These are phyloP conservation scores for Tridacna crocea DNA, from an alignment of 2,888 invertebrate genomes.

Conservation along the genomic window DNA sequence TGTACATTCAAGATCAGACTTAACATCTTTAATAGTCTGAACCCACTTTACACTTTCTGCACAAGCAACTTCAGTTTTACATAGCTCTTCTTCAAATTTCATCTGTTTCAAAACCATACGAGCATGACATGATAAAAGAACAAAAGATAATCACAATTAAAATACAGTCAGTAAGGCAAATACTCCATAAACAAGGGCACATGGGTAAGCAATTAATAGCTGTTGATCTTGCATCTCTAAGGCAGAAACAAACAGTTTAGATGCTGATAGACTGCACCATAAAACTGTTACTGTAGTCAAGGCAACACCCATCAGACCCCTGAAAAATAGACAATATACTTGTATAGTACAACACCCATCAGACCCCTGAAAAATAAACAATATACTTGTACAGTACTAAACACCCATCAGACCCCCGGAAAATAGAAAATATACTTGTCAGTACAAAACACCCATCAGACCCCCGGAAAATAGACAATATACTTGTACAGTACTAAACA, in stretches of 20 bases:
- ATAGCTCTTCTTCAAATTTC: no score
- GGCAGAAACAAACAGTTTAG: conserved; percentile 95
- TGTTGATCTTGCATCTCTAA: conserved; percentile 94
- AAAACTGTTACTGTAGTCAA: conserved; percentile 84
- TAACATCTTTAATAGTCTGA: no score
- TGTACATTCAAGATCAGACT: no score
- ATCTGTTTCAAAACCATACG: no score
- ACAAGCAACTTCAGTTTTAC: no score
- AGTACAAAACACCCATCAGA: conserved; percentile 79
- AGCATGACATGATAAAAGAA: neutral
- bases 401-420: conserved; percentile 82
- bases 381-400: conserved; percentile 62
- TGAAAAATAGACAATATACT: conserved; percentile 59
- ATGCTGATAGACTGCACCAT: conserved; percentile 97
- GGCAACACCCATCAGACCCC: conserved; percentile 81
- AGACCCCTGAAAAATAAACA: conserved; percentile 77
- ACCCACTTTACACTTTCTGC: no score
- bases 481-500: conserved; percentile 68
- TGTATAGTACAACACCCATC: conserved; percentile 76
- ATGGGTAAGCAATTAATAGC: conserved; percentile 92
- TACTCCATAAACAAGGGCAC: conserved; percentile 95
- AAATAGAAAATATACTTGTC: conserved; percentile 2
- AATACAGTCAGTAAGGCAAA: conserved; percentile 96
- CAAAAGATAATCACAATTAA: conserved; percentile 82
- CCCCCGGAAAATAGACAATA: conserved; percentile 75